Evolutionary conservation across 2,113 vertebrate species (phyloP).

Genomic region (Cottus gobio): DNA sequence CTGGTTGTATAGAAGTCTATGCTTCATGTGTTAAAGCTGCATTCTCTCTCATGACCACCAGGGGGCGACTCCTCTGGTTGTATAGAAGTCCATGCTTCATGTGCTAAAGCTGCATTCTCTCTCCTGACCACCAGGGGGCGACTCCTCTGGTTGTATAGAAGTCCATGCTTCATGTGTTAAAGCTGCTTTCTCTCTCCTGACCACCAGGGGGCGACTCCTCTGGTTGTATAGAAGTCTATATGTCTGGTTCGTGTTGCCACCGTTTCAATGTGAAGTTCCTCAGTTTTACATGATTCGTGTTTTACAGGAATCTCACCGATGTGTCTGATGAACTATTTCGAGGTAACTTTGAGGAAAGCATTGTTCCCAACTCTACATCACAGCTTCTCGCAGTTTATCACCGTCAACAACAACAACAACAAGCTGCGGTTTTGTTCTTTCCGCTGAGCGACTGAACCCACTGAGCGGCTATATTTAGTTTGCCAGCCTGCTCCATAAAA

Average conservation of each 20-base stretch:
- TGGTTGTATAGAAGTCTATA: background rate
- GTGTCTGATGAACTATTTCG: background rate
- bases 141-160: background rate
- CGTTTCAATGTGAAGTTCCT: too few relatives aligned
- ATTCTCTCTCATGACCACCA: background rate
- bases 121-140: background rate
- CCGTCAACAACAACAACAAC: constrained; percentile 31
- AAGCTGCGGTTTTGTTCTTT: constrained; percentile 42
- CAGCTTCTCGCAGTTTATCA: constrained; percentile 34
- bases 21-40: too few relatives aligned
- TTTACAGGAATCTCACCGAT: background rate
- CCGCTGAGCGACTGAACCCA: constrained; percentile 41
- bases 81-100: background rate
- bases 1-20: background rate
- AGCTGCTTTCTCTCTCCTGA: background rate
- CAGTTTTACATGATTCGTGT: too few relatives aligned
- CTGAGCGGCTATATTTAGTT: constrained; percentile 69
- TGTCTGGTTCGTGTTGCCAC: too few relatives aligned
- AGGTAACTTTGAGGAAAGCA: constrained; percentile 15
- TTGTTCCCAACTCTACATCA: constrained; percentile 12
- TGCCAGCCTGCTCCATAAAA: constrained; percentile 56
- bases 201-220: background rate
- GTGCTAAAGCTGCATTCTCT: background rate
- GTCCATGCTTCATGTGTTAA: too few relatives aligned
- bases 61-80: background rate